A percentile compares a stretch with the other conserved stretches of the same genome.
phyloP scores from a whole-genome alignment of 2,888 invertebrate species.

The Ectobius pallidus region DNA sequence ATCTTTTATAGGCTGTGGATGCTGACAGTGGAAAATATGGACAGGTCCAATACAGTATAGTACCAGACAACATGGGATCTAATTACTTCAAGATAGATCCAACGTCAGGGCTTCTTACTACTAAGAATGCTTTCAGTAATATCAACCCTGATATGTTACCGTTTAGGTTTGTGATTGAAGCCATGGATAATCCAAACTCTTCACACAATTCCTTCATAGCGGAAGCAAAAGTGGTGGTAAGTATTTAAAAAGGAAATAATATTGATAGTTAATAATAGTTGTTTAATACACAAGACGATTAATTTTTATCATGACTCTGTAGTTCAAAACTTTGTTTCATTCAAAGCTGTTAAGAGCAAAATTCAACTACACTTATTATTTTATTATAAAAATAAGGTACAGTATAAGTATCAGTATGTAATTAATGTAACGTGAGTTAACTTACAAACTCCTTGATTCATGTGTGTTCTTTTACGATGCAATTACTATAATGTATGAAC shows the following conservation, averaged over 20 bases:
- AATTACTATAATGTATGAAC: too few species aligned
- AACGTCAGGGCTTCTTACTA: constrained; percentile 77
- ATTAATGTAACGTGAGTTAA: too few species aligned
- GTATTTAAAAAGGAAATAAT: too few species aligned
- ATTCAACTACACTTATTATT: too few species aligned
- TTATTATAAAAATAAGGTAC: too few species aligned
- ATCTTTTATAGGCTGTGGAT: constrained; percentile 74
- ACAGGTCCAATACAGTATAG: constrained; percentile 70
- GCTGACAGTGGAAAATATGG: constrained; percentile 85
- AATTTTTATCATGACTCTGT: too few species aligned
- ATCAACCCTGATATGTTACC: constrained; percentile 69
- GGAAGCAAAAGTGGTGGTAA: constrained; percentile 69
- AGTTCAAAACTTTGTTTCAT: too few species aligned
- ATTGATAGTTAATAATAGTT: too few species aligned
- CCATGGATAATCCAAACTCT: constrained; percentile 74
- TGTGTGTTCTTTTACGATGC: too few species aligned
- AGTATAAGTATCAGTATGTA: too few species aligned
- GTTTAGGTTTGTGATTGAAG: constrained; percentile 74
- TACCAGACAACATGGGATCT: constrained; percentile 53
- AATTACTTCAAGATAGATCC: constrained; percentile 76
- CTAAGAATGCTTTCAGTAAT: constrained; percentile 73
- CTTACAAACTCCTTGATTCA: too few species aligned
- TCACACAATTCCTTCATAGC: constrained; percentile 67
- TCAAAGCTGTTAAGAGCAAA: background rate
- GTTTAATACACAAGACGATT: too few species aligned